phyloP scores from a whole-genome alignment of 1,140 invertebrate genomes.

The Drosophila varians region DNA sequence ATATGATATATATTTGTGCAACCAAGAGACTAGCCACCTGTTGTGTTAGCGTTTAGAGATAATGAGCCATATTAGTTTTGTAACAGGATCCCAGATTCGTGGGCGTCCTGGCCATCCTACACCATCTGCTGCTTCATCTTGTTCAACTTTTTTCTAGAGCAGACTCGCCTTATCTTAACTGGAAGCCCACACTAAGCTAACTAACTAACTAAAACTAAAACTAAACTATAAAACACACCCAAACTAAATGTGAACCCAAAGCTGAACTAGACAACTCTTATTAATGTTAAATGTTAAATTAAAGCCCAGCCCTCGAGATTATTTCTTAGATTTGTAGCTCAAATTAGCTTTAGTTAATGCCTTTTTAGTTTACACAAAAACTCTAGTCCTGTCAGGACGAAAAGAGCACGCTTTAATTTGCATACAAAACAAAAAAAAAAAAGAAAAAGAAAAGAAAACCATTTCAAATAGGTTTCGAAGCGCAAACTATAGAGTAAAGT shows the following conservation, averaged over 20 bases:
- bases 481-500: neutral
- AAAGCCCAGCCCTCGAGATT: neutral
- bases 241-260: conserved; percentile 1
- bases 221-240: neutral
- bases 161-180: conserved; percentile 35
- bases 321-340: neutral
- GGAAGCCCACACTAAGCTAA: conserved; percentile 27
- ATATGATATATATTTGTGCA: conserved; percentile 24
- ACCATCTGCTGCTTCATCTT: conserved; percentile 15
- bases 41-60: conserved; percentile 65
- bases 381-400: no score
- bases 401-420: no score
- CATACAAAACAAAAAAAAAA: no score
- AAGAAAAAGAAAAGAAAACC: neutral
- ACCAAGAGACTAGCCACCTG: conserved; percentile 64
- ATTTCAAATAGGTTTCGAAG: neutral
- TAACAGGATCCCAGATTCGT: neutral
- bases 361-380: neutral
- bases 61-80: conserved; percentile 39
- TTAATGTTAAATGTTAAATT: neutral
- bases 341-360: neutral
- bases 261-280: conserved; percentile 7
- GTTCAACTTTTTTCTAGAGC: conserved; percentile 8
- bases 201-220: neutral
- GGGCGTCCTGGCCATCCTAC: neutral